Percentiles rank a stretch among this genome's conserved stretches.
These are phyloP conservation scores for Eulacestoma nigropectus DNA, from an alignment of 2,113 vertebrate species.

Conservation along the genomic window DNA sequence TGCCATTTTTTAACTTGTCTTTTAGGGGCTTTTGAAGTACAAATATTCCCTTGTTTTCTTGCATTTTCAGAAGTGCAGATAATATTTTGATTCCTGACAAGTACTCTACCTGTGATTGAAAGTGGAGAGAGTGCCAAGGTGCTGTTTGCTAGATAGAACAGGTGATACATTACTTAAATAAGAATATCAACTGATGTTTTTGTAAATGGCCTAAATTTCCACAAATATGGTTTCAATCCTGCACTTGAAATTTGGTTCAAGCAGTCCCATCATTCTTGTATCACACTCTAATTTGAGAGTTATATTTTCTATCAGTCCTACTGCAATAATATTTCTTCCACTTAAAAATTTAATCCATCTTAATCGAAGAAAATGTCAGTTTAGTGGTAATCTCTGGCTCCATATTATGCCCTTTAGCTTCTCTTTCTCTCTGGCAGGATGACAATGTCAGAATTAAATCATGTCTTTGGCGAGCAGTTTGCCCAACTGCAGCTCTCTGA, in stretches of 20 bases:
- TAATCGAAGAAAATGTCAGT: slow-evolving; percentile 14
- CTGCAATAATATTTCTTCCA: background rate
- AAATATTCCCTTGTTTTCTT: slow-evolving; percentile 5
- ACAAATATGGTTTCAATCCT: background rate
- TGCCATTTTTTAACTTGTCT: background rate
- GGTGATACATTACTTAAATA: background rate
- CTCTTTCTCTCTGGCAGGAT: background rate
- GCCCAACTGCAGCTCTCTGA: background rate
- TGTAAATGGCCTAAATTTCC: background rate
- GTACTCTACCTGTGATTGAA: background rate
- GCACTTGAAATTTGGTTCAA: background rate
- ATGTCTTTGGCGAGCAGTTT: background rate
- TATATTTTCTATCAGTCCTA: background rate
- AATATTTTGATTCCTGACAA: background rate
- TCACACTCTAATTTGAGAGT: background rate
- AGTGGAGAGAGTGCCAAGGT: background rate
- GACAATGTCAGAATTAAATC: slow-evolving; percentile 10
- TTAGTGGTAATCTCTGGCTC: background rate
- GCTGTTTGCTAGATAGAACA: background rate
- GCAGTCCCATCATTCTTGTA: background rate
- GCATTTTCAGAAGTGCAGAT: background rate
- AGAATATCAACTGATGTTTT: background rate
- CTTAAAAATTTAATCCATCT: slow-evolving; percentile 4
- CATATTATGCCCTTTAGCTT: background rate
- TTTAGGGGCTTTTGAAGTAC: background rate